These are phyloP conservation scores for Zootermopsis nevadensis DNA, from an alignment of 2,888 invertebrate species.

Conservation along the genomic window DNA sequence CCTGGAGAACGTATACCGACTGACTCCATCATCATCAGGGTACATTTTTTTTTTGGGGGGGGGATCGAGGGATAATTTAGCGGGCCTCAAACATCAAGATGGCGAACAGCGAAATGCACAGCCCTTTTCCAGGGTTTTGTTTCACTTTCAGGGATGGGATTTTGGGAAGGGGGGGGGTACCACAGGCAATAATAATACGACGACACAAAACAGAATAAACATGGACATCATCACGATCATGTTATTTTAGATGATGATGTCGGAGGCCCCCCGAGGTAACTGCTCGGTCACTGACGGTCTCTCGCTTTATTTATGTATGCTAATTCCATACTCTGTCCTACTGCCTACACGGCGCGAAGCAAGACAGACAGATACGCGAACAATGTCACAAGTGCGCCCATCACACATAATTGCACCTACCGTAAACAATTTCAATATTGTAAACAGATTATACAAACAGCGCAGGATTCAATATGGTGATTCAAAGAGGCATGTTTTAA, in stretches of 20 bases:
- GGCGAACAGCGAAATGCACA: neutral
- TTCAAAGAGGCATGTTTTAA: too few relatives aligned
- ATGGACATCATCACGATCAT: slow-evolving; percentile 15
- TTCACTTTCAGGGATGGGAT: slow-evolving; percentile 2
- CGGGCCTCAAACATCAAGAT: too few relatives aligned
- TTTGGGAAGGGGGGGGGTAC: neutral
- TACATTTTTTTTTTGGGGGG: too few relatives aligned
- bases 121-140: neutral
- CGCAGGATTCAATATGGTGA: too few relatives aligned
- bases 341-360: neutral
- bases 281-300: slow-evolving; percentile 38
- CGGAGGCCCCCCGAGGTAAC: slow-evolving; percentile 24
- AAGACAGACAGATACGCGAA: slow-evolving; percentile 1
- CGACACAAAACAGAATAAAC: slow-evolving; percentile 34
- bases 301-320: slow-evolving; percentile 47
- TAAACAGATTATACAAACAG: too few relatives aligned
- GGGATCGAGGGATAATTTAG: too few relatives aligned
- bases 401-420: too few relatives aligned
- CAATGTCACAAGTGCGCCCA: neutral
- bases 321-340: slow-evolving; percentile 38
- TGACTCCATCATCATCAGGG: too few relatives aligned
- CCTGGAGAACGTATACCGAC: too few relatives aligned
- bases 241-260: slow-evolving; percentile 30
- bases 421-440: too few relatives aligned
- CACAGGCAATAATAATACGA: neutral